Conservation (phyloP, 2,888 invertebrate genomes). For the Galerucella calmariensis region DNA sequence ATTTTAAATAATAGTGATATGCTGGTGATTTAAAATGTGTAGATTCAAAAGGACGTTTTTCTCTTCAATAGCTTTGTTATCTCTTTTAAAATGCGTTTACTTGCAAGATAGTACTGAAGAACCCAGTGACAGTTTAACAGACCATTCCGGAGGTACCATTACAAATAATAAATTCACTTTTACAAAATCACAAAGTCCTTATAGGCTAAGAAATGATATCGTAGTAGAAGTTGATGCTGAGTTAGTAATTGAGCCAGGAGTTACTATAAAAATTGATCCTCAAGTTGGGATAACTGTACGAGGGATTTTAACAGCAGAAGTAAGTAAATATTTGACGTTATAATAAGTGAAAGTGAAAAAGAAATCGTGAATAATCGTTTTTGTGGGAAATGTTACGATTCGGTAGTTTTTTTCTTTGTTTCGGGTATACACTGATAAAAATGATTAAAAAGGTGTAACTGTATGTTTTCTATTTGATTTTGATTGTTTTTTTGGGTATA, state of each 20-base stretch:
- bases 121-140: constrained; percentile 60
- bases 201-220: constrained; percentile 81
- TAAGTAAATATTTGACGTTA: constrained; percentile 67
- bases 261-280: constrained; percentile 88
- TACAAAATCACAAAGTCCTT: constrained; percentile 75
- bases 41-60: constrained; percentile 38
- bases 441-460: not conserved
- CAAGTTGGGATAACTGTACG: constrained; percentile 93
- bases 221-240: constrained; percentile 82
- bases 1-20: constrained; percentile 23
- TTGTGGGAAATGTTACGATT: constrained; percentile 2
- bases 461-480: no score
- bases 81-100: constrained; percentile 26
- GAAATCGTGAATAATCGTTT: constrained; percentile 19
- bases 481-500: no score
- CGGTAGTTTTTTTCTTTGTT: not conserved
- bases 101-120: constrained; percentile 36
- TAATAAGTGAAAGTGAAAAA: constrained; percentile 23
- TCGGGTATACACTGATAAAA: not conserved
- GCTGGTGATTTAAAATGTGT: constrained; percentile 20
- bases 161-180: constrained; percentile 68
- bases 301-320: constrained; percentile 89
- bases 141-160: constrained; percentile 73
- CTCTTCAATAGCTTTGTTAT: constrained; percentile 23
- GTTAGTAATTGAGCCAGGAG: constrained; percentile 89